Conservation (phyloP, 2,113 vertebrate genomes). For the Thymallus thymallus region DNA sequence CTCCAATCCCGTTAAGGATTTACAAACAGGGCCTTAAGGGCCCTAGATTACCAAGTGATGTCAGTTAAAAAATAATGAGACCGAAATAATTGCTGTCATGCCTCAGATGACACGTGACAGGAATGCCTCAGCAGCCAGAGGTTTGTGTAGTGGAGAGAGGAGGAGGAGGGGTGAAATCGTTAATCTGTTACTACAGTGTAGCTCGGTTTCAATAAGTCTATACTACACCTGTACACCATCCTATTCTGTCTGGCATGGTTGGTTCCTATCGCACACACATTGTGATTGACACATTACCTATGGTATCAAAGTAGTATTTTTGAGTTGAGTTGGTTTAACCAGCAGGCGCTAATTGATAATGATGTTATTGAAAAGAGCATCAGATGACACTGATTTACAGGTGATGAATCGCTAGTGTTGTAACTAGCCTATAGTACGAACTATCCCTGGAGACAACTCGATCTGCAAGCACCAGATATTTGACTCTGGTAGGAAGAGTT, state of each 20-base stretch:
- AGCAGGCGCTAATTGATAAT: constrained; percentile 18
- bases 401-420: background rate
- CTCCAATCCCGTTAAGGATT: constrained; percentile 62
- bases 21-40: constrained; percentile 36
- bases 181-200: background rate
- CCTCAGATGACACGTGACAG: constrained; percentile 21
- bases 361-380: constrained; percentile 16
- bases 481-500: background rate
- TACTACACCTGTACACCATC: background rate
- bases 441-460: background rate
- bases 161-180: background rate
- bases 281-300: background rate
- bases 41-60: constrained; percentile 43
- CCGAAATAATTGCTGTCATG: constrained; percentile 37
- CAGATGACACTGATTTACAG: constrained; percentile 23
- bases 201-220: background rate
- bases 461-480: background rate
- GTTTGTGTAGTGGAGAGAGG: background rate
- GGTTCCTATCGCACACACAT: background rate
- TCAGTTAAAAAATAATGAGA: constrained; percentile 32
- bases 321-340: background rate
- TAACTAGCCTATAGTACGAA: background rate
- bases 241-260: background rate
- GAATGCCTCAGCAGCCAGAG: background rate
- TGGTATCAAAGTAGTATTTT: background rate